Evolutionary conservation across 2,797 vertebrate species (phyloP).

Genomic region (Geotrypetes seraphini): DNA sequence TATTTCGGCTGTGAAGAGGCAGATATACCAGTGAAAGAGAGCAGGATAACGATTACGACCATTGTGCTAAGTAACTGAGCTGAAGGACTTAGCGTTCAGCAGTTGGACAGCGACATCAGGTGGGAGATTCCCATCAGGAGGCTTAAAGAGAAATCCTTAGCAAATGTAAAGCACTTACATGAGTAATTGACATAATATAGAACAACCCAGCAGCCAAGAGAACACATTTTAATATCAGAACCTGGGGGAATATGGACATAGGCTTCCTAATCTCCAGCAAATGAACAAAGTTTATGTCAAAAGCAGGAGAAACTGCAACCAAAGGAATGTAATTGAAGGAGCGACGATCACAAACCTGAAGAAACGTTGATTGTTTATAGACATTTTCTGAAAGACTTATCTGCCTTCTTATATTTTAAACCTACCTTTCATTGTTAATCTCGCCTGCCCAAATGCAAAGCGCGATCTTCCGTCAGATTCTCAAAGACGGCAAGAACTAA

Average conservation of each 20-base stretch:
- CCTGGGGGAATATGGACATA: constrained; percentile 27
- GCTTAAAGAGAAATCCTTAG: constrained; percentile 28
- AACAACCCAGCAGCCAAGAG: constrained; percentile 12
- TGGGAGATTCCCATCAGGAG: constrained; percentile 42
- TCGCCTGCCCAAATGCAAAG: too few species aligned
- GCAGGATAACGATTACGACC: constrained; percentile 30
- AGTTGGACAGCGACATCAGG: constrained; percentile 36
- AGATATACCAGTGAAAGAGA: too few species aligned
- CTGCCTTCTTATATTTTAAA: too few species aligned
- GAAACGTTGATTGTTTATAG: too few species aligned
- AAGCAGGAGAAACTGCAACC: background rate
- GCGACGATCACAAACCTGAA: too few species aligned
- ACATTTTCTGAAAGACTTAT: too few species aligned
- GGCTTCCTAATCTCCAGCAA: constrained; percentile 25
- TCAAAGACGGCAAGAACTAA: too few species aligned
- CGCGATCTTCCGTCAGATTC: too few species aligned
- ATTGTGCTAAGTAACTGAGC: constrained; percentile 38
- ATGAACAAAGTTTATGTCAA: constrained; percentile 10
- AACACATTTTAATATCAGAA: constrained; percentile 24
- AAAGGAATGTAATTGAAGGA: background rate
- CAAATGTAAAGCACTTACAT: constrained; percentile 33
- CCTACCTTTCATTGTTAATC: too few species aligned
- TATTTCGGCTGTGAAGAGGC: too few species aligned
- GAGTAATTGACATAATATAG: constrained; percentile 50
- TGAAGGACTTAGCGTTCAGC: constrained; percentile 35